Conservation (phyloP, 2,113 vertebrate species). For the Dromaius novaehollandiae region DNA sequence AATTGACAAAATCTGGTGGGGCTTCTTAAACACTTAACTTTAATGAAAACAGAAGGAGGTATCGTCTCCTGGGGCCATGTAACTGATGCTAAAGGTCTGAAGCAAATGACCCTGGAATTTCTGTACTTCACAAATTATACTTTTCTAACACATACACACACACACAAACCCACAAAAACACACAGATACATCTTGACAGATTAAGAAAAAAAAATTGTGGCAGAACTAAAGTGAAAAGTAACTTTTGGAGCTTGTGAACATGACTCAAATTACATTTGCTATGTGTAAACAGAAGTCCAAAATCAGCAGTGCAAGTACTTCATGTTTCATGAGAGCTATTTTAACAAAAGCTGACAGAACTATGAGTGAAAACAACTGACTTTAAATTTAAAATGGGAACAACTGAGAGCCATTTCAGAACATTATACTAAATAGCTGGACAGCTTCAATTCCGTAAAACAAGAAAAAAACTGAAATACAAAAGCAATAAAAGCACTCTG, state of each 20-base stretch:
- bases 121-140: not conserved
- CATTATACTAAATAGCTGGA: not conserved
- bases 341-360: not conserved
- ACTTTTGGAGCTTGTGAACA: not conserved
- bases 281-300: not conserved
- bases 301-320: not conserved
- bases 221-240: not conserved
- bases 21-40: not conserved
- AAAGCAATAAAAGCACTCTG: not conserved
- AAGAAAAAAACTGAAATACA: not conserved
- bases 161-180: too few species aligned
- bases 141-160: not conserved
- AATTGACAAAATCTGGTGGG: not conserved
- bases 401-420: not conserved
- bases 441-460: not conserved
- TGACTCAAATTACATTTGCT: fast-evolving
- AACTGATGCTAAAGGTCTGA: not conserved
- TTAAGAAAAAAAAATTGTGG: not conserved
- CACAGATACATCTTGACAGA: not conserved
- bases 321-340: not conserved
- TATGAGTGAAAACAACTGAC: not conserved
- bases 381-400: not conserved
- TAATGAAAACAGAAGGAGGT: not conserved
- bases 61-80: too few species aligned
- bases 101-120: not conserved